phyloP scores from a whole-genome alignment of 2,888 invertebrate species.

The Dioctria rufipes region DNA sequence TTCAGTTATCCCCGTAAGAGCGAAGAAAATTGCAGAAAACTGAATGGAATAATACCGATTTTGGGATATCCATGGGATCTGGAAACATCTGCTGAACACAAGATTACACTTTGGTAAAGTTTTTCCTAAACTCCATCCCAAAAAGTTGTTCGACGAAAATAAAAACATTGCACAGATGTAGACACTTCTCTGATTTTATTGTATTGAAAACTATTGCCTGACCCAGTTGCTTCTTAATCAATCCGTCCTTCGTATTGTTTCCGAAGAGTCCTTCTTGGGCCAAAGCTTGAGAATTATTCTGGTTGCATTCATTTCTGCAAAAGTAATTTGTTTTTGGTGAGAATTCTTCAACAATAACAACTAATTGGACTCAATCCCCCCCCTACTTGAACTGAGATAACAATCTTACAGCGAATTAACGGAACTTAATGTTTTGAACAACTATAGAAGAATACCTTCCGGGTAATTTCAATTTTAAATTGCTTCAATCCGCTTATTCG shows the following conservation, averaged over 20 bases:
- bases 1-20: not conserved
- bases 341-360: too few relatives aligned
- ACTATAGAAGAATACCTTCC: too few relatives aligned
- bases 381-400: too few relatives aligned
- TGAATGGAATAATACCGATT: constrained; percentile 19
- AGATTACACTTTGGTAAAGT: constrained; percentile 53
- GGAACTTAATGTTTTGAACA: too few relatives aligned
- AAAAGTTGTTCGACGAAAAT: not conserved
- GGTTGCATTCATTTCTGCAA: too few relatives aligned
- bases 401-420: too few relatives aligned
- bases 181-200: not conserved
- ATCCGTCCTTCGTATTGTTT: not conserved
- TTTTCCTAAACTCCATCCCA: constrained; percentile 27
- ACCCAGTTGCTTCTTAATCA: not conserved
- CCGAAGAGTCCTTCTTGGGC: not conserved
- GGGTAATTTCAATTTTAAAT: too few relatives aligned
- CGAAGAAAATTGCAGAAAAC: not conserved
- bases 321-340: too few relatives aligned
- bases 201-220: not conserved
- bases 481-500: too few relatives aligned
- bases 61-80: constrained; percentile 13
- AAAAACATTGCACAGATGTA: not conserved
- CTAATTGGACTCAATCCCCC: too few relatives aligned
- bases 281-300: not conserved
- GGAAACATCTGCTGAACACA: constrained; percentile 51